phyloP scores from a whole-genome alignment of 2,797 vertebrate species.

The Hoplostethus atlanticus region DNA sequence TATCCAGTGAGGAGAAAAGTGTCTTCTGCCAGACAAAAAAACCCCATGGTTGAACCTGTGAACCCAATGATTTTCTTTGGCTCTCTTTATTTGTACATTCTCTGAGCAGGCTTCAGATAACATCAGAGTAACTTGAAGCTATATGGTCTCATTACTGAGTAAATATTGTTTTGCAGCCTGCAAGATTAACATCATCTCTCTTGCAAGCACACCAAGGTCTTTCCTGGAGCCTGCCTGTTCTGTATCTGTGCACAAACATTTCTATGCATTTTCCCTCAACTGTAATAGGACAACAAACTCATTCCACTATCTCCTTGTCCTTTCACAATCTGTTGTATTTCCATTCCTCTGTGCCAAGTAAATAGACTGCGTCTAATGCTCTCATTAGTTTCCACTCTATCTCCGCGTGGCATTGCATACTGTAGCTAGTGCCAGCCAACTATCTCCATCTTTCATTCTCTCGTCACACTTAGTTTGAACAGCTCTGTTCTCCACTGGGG shows the following conservation, averaged over 20 bases:
- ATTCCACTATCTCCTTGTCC: not conserved
- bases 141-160: not conserved
- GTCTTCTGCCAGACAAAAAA: not conserved
- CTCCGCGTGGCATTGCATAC: conserved; percentile 9
- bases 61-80: not conserved
- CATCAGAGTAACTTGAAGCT: not conserved
- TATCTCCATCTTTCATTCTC: conserved; percentile 51
- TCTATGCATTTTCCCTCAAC: not conserved
- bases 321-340: conserved; percentile 38
- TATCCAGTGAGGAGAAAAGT: not conserved
- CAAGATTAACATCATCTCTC: conserved; percentile 10
- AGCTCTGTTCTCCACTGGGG: conserved; percentile 51
- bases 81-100: not conserved
- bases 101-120: not conserved
- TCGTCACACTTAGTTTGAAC: conserved; percentile 65
- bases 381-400: conserved; percentile 52
- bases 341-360: conserved; percentile 22
- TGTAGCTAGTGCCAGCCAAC: not conserved
- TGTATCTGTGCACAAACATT: conserved; percentile 8
- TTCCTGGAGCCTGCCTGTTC: conserved; percentile 4
- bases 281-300: conserved; percentile 20
- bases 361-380: conserved; percentile 59
- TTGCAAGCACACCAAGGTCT: conserved; percentile 9
- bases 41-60: not conserved
- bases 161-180: not conserved